Evolutionary conservation across 2,888 invertebrate species (phyloP).

Genomic region (Xanthia togata): DNA sequence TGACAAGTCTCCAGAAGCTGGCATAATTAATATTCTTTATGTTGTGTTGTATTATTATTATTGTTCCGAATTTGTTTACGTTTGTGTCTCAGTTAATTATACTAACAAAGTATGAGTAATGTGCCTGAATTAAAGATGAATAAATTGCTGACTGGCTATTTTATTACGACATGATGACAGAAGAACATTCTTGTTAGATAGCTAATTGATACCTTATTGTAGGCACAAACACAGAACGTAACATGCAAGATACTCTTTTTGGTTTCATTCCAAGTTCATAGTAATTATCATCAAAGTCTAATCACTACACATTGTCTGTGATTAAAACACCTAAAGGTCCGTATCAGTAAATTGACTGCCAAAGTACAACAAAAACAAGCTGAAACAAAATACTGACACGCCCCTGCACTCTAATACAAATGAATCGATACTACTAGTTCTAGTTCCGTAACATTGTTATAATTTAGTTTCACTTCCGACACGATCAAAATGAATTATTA

Average conservation of each 20-base stretch:
- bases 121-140: background rate
- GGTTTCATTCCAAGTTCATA: background rate
- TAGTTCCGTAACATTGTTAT: constrained; percentile 29
- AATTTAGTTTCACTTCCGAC: constrained; percentile 40
- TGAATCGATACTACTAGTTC: constrained; percentile 17
- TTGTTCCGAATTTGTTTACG: no score
- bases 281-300: constrained; percentile 2
- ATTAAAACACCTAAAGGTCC: constrained; percentile 1
- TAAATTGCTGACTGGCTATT: background rate
- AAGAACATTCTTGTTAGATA: background rate
- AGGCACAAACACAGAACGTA: background rate
- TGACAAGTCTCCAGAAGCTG: background rate
- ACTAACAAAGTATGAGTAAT: no score
- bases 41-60: background rate
- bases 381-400: constrained; percentile 37
- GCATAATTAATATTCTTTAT: background rate
- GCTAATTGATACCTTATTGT: constrained; percentile 5
- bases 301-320: background rate
- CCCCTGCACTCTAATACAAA: constrained; percentile 23
- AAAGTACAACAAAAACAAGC: constrained; percentile 6
- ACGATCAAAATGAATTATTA: constrained; percentile 43
- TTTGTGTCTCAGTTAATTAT: no score
- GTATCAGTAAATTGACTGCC: constrained; percentile 25
- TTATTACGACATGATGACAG: background rate
- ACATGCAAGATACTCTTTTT: background rate